phyloP scores from a whole-genome alignment of 1,140 invertebrate species.

The Panagrolaimus sp. region DNA sequence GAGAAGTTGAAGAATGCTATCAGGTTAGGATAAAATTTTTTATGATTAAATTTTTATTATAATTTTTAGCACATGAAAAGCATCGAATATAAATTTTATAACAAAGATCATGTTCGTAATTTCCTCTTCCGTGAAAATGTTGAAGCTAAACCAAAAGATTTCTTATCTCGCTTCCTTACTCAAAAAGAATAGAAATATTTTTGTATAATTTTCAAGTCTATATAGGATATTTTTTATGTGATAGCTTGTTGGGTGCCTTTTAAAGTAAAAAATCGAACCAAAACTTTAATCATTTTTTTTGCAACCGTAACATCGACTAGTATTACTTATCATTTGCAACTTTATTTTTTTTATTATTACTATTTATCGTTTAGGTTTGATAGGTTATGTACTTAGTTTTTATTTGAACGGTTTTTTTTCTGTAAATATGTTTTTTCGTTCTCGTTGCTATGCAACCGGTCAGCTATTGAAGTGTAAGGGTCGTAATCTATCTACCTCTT shows the following conservation, averaged over 20 bases:
- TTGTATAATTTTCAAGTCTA: not conserved
- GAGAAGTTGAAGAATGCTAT: constrained; percentile 49
- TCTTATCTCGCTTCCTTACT: constrained; percentile 50
- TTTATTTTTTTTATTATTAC: not conserved
- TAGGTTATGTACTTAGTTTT: not conserved
- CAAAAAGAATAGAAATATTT: constrained; percentile 32
- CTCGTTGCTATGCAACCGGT: constrained; percentile 8
- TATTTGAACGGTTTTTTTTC: constrained; percentile 1
- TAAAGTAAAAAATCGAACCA: too few species aligned
- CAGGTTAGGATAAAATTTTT: constrained; percentile 27
- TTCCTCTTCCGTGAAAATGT: constrained; percentile 51
- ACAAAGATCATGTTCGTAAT: constrained; percentile 49
- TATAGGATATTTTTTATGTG: not conserved
- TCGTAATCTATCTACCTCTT: not conserved
- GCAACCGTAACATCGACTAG: too few species aligned
- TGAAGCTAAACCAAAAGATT: constrained; percentile 53
- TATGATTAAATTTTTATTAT: not conserved
- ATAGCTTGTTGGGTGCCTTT: not conserved
- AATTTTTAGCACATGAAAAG: constrained; percentile 48
- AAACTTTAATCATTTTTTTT: too few species aligned
- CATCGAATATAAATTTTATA: constrained; percentile 48
- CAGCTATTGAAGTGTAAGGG: not conserved
- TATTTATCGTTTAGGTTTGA: constrained; percentile 1
- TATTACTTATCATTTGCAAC: too few species aligned
- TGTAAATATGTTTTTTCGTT: constrained; percentile 1